Conservation (phyloP, 2,888 invertebrate genomes). For the Drosophila neutralis region DNA sequence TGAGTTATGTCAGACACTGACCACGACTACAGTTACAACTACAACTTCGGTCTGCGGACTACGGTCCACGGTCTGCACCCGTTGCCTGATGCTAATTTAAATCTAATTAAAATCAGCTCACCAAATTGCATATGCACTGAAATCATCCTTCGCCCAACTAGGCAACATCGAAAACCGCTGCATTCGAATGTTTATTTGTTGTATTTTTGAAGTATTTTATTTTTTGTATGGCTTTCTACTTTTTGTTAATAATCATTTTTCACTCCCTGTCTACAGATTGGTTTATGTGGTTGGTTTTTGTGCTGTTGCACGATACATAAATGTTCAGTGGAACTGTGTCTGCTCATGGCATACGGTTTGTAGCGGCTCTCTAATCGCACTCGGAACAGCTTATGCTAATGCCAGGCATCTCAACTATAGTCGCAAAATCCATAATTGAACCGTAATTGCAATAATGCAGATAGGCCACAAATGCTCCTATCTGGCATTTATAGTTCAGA, state of each 20-base stretch:
- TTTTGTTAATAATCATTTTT: constrained; percentile 10
- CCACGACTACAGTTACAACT: constrained; percentile 1
- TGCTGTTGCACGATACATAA: constrained; percentile 21
- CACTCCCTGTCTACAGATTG: constrained; percentile 17
- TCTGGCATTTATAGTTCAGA: constrained; percentile 21
- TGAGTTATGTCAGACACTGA: constrained; percentile 65
- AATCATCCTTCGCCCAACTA: neutral
- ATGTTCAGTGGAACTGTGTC: constrained; percentile 40
- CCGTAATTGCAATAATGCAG: constrained; percentile 61
- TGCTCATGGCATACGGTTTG: constrained; percentile 32
- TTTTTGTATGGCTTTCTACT: neutral
- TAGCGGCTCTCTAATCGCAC: constrained; percentile 53
- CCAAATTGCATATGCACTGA: constrained; percentile 53
- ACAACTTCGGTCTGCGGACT: neutral
- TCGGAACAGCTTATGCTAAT: constrained; percentile 61
- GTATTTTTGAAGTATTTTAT: constrained; percentile 1
- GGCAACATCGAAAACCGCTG: constrained; percentile 43
- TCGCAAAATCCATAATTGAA: constrained; percentile 58
- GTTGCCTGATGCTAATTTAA: constrained; percentile 63
- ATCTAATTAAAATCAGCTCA: constrained; percentile 75
- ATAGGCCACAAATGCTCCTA: constrained; percentile 22
- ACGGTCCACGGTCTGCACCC: neutral
- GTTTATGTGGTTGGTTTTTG: constrained; percentile 35
- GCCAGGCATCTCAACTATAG: constrained; percentile 34
- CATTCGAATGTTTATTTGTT: constrained; percentile 7